A percentile compares a stretch with the other conserved stretches of the same genome.
Conservation (phyloP, 2,888 invertebrate genomes). For the Athripsodes cinereus region DNA sequence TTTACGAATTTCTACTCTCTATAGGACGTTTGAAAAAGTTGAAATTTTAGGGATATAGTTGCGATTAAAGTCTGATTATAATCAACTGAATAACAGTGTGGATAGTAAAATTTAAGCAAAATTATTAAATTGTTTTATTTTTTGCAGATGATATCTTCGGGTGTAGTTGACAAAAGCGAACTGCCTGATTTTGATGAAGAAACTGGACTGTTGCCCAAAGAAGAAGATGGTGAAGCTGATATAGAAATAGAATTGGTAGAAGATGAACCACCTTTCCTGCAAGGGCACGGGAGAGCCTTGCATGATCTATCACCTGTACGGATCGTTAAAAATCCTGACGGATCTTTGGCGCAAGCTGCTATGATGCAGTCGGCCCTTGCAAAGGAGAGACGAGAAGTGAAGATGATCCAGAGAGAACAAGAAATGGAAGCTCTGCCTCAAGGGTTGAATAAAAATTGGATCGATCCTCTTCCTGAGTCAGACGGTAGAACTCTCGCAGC, state of each 20-base stretch:
- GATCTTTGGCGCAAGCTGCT: conserved; percentile 96
- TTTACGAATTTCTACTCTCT: too few relatives aligned
- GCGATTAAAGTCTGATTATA: too few relatives aligned
- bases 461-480: conserved; percentile 87
- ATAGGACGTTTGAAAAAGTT: too few relatives aligned
- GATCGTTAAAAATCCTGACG: conserved; percentile 98
- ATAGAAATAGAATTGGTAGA: conserved; percentile 97
- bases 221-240: conserved; percentile 93
- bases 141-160: conserved; percentile 80
- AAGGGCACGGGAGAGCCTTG: conserved; percentile 85
- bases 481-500: conserved; percentile 67
- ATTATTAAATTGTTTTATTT: background rate
- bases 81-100: too few relatives aligned
- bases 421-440: conserved; percentile 83
- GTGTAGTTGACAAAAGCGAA: conserved; percentile 87
- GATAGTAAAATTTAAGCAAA: too few relatives aligned
- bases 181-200: conserved; percentile 97
- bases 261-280: conserved; percentile 95
- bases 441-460: conserved; percentile 89
- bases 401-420: conserved; percentile 91
- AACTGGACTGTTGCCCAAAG: conserved; percentile 85
- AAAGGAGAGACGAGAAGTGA: conserved; percentile 93
- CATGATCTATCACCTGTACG: conserved; percentile 91
- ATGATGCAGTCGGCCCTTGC: conserved; percentile 99
- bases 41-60: too few relatives aligned